Conservation (phyloP, 2,888 invertebrate species). For the Drosophila multiciliata region DNA sequence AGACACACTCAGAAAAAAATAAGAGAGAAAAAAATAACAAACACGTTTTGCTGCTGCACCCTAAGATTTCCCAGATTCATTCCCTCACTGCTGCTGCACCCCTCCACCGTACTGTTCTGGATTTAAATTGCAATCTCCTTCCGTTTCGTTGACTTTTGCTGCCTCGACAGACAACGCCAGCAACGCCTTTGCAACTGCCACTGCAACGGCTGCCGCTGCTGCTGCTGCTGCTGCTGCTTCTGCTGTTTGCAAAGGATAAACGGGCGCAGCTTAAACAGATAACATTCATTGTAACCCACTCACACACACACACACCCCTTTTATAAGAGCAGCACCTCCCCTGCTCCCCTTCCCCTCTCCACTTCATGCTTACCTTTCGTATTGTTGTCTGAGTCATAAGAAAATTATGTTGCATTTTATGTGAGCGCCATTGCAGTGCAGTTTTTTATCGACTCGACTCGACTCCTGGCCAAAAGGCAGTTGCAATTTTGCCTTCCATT, state of each 20-base stretch:
- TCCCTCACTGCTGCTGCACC: background rate
- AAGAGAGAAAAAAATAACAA: conserved; percentile 19
- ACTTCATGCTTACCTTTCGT: conserved; percentile 17
- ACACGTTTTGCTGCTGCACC: conserved; percentile 70
- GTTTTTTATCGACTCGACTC: conserved; percentile 58
- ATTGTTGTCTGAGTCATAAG: conserved; percentile 68
- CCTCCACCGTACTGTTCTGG: background rate
- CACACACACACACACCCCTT: conserved; percentile 25
- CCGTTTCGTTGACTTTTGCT: conserved; percentile 80
- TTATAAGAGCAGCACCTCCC: background rate
- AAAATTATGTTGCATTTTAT: conserved; percentile 81
- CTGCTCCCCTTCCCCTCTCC: background rate
- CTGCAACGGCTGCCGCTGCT: conserved; percentile 16
- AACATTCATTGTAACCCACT: conserved; percentile 74
- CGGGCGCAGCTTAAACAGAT: conserved; percentile 77
- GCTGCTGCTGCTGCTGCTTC: conserved; percentile 3
- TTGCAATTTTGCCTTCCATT: conserved; percentile 57
- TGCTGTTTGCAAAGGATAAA: conserved; percentile 63
- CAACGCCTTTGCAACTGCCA: conserved; percentile 15
- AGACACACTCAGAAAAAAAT: conserved; percentile 17
- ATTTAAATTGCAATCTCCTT: conserved; percentile 77
- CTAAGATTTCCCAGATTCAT: conserved; percentile 9
- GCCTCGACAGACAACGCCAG: conserved; percentile 50
- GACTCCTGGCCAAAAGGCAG: conserved; percentile 41
- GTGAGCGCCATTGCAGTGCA: conserved; percentile 61